Percentiles rank a stretch among this genome's conserved stretches.
These are phyloP conservation scores for Myrmecophaga tridactyla DNA, from an alignment of 2,113 vertebrate species.

Conservation along the genomic window DNA sequence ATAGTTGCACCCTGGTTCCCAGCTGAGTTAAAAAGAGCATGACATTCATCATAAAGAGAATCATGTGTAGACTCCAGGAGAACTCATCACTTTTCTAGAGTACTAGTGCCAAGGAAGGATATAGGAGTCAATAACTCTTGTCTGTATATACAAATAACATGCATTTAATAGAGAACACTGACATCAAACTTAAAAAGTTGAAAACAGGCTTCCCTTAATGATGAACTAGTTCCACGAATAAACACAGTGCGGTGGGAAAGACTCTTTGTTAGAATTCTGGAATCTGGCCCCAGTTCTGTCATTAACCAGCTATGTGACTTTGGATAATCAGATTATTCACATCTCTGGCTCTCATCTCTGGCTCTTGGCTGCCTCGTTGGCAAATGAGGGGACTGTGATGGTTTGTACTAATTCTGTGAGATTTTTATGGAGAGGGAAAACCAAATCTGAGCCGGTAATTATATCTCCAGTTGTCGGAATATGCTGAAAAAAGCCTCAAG, in stretches of 20 bases:
- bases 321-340: neutral
- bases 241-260: neutral
- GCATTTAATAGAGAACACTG: neutral
- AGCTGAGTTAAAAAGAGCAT: accelerated
- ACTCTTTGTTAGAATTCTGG: neutral
- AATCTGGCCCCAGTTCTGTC: neutral
- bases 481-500: neutral
- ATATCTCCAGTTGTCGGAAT: neutral
- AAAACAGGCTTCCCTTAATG: neutral
- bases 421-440: neutral
- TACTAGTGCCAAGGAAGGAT: neutral
- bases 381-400: neutral
- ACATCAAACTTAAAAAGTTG: neutral
- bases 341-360: neutral
- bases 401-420: neutral
- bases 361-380: neutral
- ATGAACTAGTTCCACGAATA: neutral
- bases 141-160: neutral
- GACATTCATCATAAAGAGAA: neutral
- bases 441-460: neutral
- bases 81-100: neutral
- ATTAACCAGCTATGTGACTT: neutral
- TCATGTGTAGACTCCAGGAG: neutral
- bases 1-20: neutral
- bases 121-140: neutral